phyloP scores from a whole-genome alignment of 1,140 invertebrate species.

The Eumeta japonica region DNA sequence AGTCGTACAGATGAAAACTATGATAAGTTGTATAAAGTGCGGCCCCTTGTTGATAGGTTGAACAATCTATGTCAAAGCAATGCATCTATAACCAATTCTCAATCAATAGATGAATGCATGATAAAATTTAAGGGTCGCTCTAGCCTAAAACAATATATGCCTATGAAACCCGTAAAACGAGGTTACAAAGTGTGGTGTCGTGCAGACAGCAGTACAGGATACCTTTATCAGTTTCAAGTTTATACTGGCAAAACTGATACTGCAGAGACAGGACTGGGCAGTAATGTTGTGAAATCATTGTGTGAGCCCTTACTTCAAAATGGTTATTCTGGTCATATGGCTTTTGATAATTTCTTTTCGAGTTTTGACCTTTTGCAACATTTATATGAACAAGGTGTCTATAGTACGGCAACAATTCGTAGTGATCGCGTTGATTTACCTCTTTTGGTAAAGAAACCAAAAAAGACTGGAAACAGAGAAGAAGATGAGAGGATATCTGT shows the following conservation, averaged over 20 bases:
- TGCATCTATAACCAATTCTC: too few species aligned
- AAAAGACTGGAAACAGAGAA: not conserved
- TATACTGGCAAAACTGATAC: slow-evolving; percentile 4
- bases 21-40: slow-evolving; percentile 5
- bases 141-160: slow-evolving; percentile 41
- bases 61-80: not conserved
- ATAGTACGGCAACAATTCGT: not conserved
- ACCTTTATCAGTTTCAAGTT: slow-evolving; percentile 6
- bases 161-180: slow-evolving; percentile 47
- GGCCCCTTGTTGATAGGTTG: not conserved
- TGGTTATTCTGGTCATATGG: not conserved
- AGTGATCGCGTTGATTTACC: not conserved
- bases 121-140: slow-evolving; percentile 30
- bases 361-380: not conserved
- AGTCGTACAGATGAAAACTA: not conserved
- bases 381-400: slow-evolving; percentile 1
- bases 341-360: slow-evolving; percentile 4
- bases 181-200: slow-evolving; percentile 42
- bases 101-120: slow-evolving; percentile 25
- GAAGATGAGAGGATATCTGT: not conserved
- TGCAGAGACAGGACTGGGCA: not conserved
- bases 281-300: not conserved
- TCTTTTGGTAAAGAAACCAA: not conserved
- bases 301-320: not conserved
- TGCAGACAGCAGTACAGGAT: slow-evolving; percentile 19